These are phyloP conservation scores for Tichodroma muraria DNA, from an alignment of 2,113 vertebrate genomes.

Conservation along the genomic window DNA sequence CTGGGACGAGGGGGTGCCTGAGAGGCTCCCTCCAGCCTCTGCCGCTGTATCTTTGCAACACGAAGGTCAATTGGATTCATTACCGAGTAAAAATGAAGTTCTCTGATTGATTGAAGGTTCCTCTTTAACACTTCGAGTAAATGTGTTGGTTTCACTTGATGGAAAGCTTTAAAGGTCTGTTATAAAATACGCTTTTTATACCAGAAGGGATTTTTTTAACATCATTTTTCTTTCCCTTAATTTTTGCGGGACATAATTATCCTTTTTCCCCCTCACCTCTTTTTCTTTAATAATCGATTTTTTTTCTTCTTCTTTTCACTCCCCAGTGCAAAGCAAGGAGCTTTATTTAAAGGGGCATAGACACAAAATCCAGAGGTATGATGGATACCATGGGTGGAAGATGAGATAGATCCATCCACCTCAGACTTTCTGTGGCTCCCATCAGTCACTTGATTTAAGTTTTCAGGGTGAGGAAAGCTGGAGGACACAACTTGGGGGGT, in stretches of 20 bases:
- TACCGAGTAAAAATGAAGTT: constrained; percentile 46
- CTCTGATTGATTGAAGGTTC: constrained; percentile 55
- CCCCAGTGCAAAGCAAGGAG: not conserved
- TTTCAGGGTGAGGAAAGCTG: not conserved
- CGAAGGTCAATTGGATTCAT: constrained; percentile 54
- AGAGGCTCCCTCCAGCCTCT: not conserved
- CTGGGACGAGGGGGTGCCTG: not conserved
- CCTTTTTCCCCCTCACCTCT: not conserved
- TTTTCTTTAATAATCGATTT: not conserved
- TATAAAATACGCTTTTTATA: constrained; percentile 26
- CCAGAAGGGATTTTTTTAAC: constrained; percentile 7
- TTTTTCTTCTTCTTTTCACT: not conserved
- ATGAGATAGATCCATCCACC: not conserved
- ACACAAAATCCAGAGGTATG: not conserved
- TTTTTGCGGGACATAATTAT: constrained; percentile 46
- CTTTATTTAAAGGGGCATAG: not conserved
- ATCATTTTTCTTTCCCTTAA: constrained; percentile 54
- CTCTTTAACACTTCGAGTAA: constrained; percentile 53
- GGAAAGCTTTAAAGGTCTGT: constrained; percentile 43
- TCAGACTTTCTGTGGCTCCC: not conserved
- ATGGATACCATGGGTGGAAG: not conserved
- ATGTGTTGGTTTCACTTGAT: constrained; percentile 62
- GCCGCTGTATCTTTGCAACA: not conserved
- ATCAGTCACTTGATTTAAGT: not conserved
- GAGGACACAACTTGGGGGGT: not conserved